Evolutionary conservation across 2,888 invertebrate species (phyloP).

Genomic region (Cremastobaeus sp.): DNA sequence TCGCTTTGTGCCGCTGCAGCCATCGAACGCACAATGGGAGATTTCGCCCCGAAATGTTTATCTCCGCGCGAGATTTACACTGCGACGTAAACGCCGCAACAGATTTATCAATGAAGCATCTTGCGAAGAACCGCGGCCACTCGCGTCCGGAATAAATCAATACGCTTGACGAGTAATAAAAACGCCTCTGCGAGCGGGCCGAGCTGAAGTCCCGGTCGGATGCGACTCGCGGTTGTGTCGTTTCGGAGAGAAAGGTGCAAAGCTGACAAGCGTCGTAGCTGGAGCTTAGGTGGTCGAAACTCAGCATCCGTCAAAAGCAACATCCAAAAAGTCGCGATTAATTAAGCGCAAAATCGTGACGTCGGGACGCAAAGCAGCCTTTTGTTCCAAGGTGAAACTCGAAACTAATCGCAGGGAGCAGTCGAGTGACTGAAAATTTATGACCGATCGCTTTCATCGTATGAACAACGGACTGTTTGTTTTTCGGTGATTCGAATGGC

Average conservation of each 20-base stretch:
- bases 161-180: neutral
- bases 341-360: slow-evolving; percentile 4
- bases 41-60: slow-evolving; percentile 49
- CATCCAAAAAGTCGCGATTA: slow-evolving; percentile 14
- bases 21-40: slow-evolving; percentile 48
- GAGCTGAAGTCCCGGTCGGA: no score
- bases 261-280: neutral
- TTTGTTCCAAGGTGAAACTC: slow-evolving; percentile 45
- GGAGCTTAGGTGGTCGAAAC: neutral
- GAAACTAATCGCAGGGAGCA: slow-evolving; percentile 43
- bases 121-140: neutral
- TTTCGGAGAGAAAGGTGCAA: no score
- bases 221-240: no score
- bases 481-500: slow-evolving; percentile 30
- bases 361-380: slow-evolving; percentile 25
- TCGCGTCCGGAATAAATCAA: neutral
- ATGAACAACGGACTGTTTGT: slow-evolving; percentile 51
- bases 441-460: slow-evolving; percentile 54
- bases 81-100: slow-evolving; percentile 36
- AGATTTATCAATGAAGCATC: slow-evolving; percentile 40
- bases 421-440: slow-evolving; percentile 54
- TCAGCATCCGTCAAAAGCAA: slow-evolving; percentile 1
- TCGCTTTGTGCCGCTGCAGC: slow-evolving; percentile 43
- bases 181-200: no score
- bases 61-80: slow-evolving; percentile 38